Evolutionary conservation across 2,113 vertebrate genomes (phyloP).

Genomic region (Zeus faber): DNA sequence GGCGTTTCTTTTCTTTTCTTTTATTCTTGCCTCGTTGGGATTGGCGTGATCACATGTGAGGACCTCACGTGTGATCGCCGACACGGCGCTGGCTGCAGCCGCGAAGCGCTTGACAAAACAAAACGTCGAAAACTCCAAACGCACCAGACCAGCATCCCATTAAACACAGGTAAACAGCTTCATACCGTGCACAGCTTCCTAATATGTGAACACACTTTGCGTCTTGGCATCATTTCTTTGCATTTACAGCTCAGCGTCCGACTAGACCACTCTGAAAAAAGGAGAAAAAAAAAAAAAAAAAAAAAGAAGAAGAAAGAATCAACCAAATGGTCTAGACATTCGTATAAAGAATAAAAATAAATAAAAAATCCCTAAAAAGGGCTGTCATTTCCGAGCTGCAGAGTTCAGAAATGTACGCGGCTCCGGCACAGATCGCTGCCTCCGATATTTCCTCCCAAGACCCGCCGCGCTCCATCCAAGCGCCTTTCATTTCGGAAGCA

Average conservation of each 20-base stretch:
- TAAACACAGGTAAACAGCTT: conserved; percentile 63
- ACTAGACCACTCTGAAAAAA: not conserved
- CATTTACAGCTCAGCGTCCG: conserved; percentile 8
- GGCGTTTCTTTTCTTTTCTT: too few relatives aligned
- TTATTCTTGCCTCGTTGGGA: too few relatives aligned
- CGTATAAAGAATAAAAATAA: not conserved
- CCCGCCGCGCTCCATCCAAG: not conserved
- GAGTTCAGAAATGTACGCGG: too few relatives aligned
- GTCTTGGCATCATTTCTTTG: conserved; percentile 35
- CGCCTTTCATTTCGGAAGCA: conserved; percentile 57
- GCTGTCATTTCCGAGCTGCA: not conserved
- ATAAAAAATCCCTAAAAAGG: not conserved
- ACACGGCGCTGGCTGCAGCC: too few relatives aligned
- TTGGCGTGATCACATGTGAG: too few relatives aligned
- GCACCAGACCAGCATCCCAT: conserved; percentile 38
- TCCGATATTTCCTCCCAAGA: too few relatives aligned
- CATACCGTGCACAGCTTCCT: conserved; percentile 49
- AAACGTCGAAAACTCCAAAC: too few relatives aligned
- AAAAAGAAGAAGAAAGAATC: not conserved
- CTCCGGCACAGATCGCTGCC: too few relatives aligned
- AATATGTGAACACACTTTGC: conserved; percentile 37
- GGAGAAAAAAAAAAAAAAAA: conserved; percentile 19
- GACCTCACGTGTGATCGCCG: too few relatives aligned
- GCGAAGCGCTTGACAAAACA: too few relatives aligned
- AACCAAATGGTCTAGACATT: not conserved